Evolutionary conservation across 1,140 invertebrate genomes (phyloP), one percentile per base, ranked within the genome.

Genomic region (Linepithema humile): DNA sequence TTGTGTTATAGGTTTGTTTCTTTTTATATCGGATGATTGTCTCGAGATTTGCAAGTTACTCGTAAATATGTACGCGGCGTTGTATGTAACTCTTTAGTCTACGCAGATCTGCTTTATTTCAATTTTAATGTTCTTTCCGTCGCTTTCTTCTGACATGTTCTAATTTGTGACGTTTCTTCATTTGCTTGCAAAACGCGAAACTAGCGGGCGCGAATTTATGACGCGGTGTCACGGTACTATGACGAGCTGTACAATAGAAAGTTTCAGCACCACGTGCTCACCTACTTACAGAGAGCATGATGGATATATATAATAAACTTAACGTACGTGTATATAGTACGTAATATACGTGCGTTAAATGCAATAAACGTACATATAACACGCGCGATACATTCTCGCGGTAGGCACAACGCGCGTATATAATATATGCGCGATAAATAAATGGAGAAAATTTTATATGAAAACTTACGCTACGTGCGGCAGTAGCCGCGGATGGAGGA

Each of bases 251-350:
- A 43, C 26, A 29, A 82, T 59, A 82, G 67, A 82, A 82, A 73
- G 78, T 59, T 73, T 59, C 78, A 82, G 38, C 55, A 53, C 53
- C 78, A 82, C 69, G 69, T 74, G 78, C 55, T 60, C 40, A 43
- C 32, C 32, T 38, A 55, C 35, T 32, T 50, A 38, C 20, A 45
- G 15, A 9, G 26, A 32, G 4, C 53, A 48, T 17, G 72, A 75
- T 20, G 55, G 26, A 67, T 67, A 53, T 9, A 20, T 40, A 23
- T 50, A 78, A 69, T 78, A 78, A 69, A 53, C 32, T 17, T 29
- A 26, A n/a, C 17, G 17, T 50, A 64, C 20, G 38, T 23, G 15
- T 26, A 48, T 20, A 50, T 26, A 45, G 17, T 20, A 29, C 15
- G 9, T 72, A 74, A 82, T 60, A 29, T 6, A 20, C 53, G 40